Evolutionary conservation across 2,888 invertebrate genomes (phyloP).

Genomic region (Drosophila neonasuta): DNA sequence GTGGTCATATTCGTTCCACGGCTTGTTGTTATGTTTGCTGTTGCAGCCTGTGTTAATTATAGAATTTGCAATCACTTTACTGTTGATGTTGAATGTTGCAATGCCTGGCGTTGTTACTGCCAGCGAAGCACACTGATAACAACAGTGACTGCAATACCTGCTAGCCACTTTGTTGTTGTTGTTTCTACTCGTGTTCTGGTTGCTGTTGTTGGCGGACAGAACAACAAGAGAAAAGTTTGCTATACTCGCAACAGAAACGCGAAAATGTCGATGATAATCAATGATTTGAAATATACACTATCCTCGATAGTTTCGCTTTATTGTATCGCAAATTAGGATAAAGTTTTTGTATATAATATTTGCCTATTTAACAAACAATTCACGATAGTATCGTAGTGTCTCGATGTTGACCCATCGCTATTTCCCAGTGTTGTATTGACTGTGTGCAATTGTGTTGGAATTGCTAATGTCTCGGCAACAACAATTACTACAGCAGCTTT

Average conservation of each 20-base stretch:
- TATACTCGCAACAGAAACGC: not conserved
- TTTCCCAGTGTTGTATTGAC: no score
- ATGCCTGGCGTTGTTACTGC: slow-evolving; percentile 26
- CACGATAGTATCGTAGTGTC: no score
- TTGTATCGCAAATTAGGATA: no score
- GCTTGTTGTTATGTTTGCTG: slow-evolving; percentile 37
- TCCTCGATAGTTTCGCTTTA: slow-evolving; percentile 5
- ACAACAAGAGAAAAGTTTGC: slow-evolving; percentile 50
- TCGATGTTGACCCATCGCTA: no score
- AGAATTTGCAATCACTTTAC: slow-evolving; percentile 52
- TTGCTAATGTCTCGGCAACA: slow-evolving; percentile 42
- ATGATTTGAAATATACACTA: no score
- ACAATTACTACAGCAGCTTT: slow-evolving; percentile 20
- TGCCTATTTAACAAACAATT: no score
- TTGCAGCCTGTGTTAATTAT: slow-evolving; percentile 54
- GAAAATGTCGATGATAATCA: slow-evolving; percentile 2
- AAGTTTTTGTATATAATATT: no score
- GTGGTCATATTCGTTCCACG: slow-evolving; percentile 64
- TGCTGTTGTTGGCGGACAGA: slow-evolving; percentile 30
- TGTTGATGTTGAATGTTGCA: slow-evolving; percentile 54
- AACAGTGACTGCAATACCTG: slow-evolving; percentile 32
- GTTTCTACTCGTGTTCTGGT: slow-evolving; percentile 19
- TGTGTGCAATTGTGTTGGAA: slow-evolving; percentile 16
- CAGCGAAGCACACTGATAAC: slow-evolving; percentile 43
- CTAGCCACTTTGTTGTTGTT: slow-evolving; percentile 18